Evolutionary conservation across 2,797 vertebrate species (phyloP).

Genomic region (Gorsachius magnificus): DNA sequence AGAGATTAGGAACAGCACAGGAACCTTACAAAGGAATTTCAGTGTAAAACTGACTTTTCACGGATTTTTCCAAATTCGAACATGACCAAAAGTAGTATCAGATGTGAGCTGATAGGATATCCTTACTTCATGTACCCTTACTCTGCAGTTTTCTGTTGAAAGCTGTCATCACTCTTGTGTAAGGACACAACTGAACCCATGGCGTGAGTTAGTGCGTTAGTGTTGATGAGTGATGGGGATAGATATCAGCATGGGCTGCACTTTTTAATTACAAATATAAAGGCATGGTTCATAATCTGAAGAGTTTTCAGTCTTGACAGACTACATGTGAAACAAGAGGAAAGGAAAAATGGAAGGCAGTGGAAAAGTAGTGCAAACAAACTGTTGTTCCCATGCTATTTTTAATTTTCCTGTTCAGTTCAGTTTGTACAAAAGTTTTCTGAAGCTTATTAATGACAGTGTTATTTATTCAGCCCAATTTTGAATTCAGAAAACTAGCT

Average conservation of each 20-base stretch:
- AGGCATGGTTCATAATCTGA: neutral
- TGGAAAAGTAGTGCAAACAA: neutral
- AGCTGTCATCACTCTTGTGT: neutral
- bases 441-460: neutral
- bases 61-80: neutral
- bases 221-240: neutral
- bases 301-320: neutral
- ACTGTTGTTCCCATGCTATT: neutral
- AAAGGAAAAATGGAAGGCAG: neutral
- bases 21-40: neutral
- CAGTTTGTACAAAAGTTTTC: neutral
- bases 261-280: neutral
- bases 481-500: neutral
- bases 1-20: neutral
- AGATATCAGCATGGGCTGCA: neutral
- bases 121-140: neutral
- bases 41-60: neutral
- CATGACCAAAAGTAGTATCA: neutral
- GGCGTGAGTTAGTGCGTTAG: neutral
- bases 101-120: neutral
- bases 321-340: neutral
- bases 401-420: neutral
- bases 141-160: neutral
- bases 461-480: neutral
- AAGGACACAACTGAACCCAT: neutral